These are phyloP conservation scores for Syngnathus typhle DNA, from an alignment of 2,113 vertebrate genomes.

Conservation along the genomic window DNA sequence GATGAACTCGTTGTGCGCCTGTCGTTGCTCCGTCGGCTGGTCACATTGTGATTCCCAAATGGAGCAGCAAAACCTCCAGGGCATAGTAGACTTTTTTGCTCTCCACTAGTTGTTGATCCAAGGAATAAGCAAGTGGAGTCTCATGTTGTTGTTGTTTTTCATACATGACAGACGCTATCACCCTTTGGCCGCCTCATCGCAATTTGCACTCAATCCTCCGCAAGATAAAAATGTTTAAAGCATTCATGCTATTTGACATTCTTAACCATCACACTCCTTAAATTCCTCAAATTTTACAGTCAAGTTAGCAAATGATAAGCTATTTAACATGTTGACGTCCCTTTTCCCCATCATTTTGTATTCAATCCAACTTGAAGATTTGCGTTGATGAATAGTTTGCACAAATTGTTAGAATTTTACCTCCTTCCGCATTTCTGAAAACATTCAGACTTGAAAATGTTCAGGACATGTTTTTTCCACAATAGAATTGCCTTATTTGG, in stretches of 20 bases:
- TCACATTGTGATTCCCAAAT: conserved; percentile 7
- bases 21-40: background rate
- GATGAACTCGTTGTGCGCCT: background rate
- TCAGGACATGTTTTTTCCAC: background rate
- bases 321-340: no score
- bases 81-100: background rate
- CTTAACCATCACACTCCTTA: no score
- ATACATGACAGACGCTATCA: background rate
- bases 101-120: background rate
- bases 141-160: background rate
- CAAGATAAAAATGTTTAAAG: background rate
- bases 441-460: no score
- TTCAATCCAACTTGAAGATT: no score
- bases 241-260: background rate
- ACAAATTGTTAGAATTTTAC: no score
- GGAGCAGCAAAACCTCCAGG: conserved; percentile 16
- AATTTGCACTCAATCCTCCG: background rate
- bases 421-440: no score
- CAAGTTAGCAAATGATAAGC: no score
- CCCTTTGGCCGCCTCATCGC: background rate
- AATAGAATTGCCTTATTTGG: background rate
- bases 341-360: no score
- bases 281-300: no score
- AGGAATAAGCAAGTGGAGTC: background rate
- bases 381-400: no score